These are phyloP conservation scores for Anarrhichthys ocellatus DNA, from an alignment of 2,113 vertebrate genomes.

Conservation along the genomic window DNA sequence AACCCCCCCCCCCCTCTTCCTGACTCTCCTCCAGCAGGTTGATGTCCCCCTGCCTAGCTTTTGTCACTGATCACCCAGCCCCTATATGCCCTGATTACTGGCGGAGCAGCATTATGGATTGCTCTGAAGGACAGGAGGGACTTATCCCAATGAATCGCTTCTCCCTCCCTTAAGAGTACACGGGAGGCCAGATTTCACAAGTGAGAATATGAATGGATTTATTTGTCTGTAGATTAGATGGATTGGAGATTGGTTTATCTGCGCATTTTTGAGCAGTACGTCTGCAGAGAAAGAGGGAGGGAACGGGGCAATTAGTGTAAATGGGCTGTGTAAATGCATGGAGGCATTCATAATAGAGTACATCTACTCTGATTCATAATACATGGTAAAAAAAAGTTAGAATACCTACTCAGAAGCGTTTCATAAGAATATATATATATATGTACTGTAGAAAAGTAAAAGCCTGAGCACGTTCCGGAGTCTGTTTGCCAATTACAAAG, in stretches of 20 bases:
- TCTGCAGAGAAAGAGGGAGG: slow-evolving; percentile 13
- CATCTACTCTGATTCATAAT: slow-evolving; percentile 50
- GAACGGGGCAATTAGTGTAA: slow-evolving; percentile 59
- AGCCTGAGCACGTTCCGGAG: slow-evolving; percentile 8
- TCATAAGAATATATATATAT: slow-evolving; percentile 21
- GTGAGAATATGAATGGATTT: slow-evolving; percentile 67
- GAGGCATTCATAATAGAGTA: slow-evolving; percentile 54
- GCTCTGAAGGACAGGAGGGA: slow-evolving; percentile 74
- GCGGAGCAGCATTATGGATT: slow-evolving; percentile 77
- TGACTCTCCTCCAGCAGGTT: slow-evolving; percentile 75
- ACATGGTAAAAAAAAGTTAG: slow-evolving; percentile 38
- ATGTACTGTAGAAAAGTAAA: slow-evolving; percentile 12
- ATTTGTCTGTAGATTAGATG: slow-evolving; percentile 62
- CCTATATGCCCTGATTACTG: slow-evolving; percentile 77
- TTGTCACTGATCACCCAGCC: slow-evolving; percentile 81
- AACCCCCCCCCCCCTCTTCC: slow-evolving; percentile 1
- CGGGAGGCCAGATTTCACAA: slow-evolving; percentile 39
- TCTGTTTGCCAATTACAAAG: slow-evolving; percentile 37
- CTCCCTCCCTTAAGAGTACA: slow-evolving; percentile 21
- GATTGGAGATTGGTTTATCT: slow-evolving; percentile 58
- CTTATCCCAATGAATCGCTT: slow-evolving; percentile 63
- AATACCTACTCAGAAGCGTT: slow-evolving; percentile 35
- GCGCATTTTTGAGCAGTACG: slow-evolving; percentile 48
- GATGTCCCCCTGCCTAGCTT: slow-evolving; percentile 78
- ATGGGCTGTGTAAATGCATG: slow-evolving; percentile 59